These are phyloP conservation scores for Aplodontia rufa DNA, from an alignment of 2,113 vertebrate genomes.

Conservation along the genomic window DNA sequence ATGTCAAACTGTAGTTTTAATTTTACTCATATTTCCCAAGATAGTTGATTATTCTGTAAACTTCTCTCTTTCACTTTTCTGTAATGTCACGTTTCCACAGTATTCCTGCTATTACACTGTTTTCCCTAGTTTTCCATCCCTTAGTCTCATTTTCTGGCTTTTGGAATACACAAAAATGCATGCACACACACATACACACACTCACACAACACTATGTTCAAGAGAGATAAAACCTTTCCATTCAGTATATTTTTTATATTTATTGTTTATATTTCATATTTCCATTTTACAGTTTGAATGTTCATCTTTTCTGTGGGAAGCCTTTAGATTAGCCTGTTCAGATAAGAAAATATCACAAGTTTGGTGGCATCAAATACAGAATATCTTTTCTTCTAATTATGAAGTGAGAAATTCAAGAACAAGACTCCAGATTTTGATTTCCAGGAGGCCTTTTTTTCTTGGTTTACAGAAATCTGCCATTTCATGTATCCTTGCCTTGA, in stretches of 20 bases:
- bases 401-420: not conserved
- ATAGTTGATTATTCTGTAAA: not conserved
- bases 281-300: not conserved
- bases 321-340: not conserved
- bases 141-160: not conserved
- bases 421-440: not conserved
- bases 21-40: not conserved
- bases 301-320: not conserved
- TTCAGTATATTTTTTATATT: not conserved
- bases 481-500: not conserved
- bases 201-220: too few species aligned
- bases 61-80: not conserved
- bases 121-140: not conserved
- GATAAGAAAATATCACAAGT: not conserved
- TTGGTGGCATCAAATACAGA: not conserved
- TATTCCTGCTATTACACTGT: not conserved
- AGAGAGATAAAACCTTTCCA: not conserved
- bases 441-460: not conserved
- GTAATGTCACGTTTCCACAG: rapidly evolving
- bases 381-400: not conserved
- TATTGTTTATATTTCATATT: not conserved
- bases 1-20: not conserved
- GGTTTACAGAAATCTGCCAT: not conserved
- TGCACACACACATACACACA: too few species aligned
- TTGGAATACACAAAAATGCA: too few species aligned